These are phyloP conservation scores for Pantelozetes paolii DNA, from an alignment of 2,888 invertebrate genomes.

Conservation along the genomic window DNA sequence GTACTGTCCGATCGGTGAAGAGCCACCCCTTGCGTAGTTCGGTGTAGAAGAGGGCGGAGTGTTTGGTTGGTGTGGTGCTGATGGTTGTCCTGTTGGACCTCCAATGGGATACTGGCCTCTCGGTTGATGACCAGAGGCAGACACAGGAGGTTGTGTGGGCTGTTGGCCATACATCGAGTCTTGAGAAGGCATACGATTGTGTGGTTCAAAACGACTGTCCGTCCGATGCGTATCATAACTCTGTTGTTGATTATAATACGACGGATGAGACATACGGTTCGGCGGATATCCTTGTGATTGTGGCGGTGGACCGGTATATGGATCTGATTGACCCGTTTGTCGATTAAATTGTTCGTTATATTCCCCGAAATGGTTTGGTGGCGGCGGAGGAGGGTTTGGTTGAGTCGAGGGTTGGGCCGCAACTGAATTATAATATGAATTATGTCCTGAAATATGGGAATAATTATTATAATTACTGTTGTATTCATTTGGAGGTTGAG, in stretches of 20 bases:
- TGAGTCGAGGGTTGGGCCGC: constrained; percentile 10
- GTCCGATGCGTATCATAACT: constrained; percentile 5
- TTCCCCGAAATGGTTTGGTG: constrained; percentile 17
- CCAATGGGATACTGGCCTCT: constrained; percentile 13
- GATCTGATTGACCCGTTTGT: constrained; percentile 39
- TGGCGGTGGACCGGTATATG: constrained; percentile 45
- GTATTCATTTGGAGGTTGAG: constrained; percentile 11
- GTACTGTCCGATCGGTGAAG: constrained; percentile 29
- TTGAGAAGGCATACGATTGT: constrained; percentile 29
- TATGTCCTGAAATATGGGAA: neutral
- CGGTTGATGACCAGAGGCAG: neutral
- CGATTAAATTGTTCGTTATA: constrained; percentile 16
- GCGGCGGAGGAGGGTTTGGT: constrained; percentile 5
- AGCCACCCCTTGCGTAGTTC: constrained; percentile 14
- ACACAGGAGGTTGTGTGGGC: constrained; percentile 3
- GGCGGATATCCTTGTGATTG: constrained; percentile 45
- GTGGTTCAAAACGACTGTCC: neutral
- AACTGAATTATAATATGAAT: constrained; percentile 20
- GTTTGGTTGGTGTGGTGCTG: neutral
- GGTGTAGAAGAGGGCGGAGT: constrained; percentile 17
- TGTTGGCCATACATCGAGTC: constrained; percentile 31
- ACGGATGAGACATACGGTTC: constrained; percentile 41
- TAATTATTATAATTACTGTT: constrained; percentile 20
- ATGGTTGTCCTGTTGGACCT: neutral
- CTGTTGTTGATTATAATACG: constrained; percentile 24